Conservation (phyloP, 2,113 vertebrate species). For the Myiagra hebetior region DNA sequence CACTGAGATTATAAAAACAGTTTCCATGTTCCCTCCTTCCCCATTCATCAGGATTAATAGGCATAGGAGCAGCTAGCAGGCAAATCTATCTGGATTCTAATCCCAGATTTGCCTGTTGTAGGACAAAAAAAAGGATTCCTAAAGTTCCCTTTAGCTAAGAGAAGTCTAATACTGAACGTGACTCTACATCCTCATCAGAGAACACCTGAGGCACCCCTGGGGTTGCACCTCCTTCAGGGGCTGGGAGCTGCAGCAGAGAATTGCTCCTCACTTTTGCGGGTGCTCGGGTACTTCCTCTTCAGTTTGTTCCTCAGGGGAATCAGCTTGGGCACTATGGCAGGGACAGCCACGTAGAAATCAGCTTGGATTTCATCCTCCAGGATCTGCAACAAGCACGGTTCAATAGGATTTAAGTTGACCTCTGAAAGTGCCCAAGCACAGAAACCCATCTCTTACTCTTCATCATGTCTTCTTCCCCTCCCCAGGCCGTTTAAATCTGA, state of each 20-base stretch:
- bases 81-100: background rate
- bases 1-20: rapidly evolving
- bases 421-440: rapidly evolving
- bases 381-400: slow-evolving; percentile 70
- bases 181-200: background rate
- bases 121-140: background rate
- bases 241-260: background rate
- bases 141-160: background rate
- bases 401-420: rapidly evolving
- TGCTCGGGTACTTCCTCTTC: slow-evolving; percentile 84
- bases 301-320: slow-evolving; percentile 83
- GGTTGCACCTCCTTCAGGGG: background rate
- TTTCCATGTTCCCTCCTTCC: background rate
- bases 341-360: slow-evolving; percentile 89
- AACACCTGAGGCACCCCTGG: background rate
- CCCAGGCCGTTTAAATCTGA: background rate
- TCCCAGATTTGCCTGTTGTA: background rate
- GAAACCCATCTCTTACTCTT: background rate
- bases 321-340: slow-evolving; percentile 81
- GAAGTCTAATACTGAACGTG: rapidly evolving
- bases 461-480: background rate
- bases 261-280: slow-evolving; percentile 72
- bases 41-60: background rate
- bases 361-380: slow-evolving; percentile 83
- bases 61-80: rapidly evolving